Base-by-base conservation (phyloP, 2,888 invertebrate species). In the Acleris emargana region DNA sequence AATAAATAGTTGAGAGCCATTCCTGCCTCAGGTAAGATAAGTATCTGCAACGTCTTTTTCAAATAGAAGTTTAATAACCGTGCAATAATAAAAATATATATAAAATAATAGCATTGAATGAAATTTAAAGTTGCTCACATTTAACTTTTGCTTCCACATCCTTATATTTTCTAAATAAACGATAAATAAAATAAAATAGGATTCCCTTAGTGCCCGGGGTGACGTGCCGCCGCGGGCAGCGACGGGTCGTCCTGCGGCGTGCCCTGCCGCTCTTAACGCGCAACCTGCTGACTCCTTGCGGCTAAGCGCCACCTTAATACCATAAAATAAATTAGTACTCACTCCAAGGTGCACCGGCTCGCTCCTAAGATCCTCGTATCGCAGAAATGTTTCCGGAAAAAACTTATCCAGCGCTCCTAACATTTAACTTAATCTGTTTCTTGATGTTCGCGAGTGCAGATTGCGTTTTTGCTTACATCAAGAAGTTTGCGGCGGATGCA, bases 291-390 rank as follows among this genome's bases (percentile, higher is more conserved):
- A 87, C 85, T 85, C 78, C 78, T 76, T 71, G 72, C 75, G 79
- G 78, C 78, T 83, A 82, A 82, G 79, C 81, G 75, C 79, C 80
- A 73, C 74, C 85, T 85, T 83, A 90, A 90, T 90, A 89, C 82
- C 89, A 89, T 91, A 88, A 87, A 86, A 80, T 84, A 84, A 88
- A 89, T 87, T 84, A 72, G 68, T 68, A 68, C 69, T 70, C 71
- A 57, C 64, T 67, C 59, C 63, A 84, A 86, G 85, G 87, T 86
- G 84, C 85, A 80, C 75, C 76, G 71, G 71, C 74, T 71, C 68
- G 76, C 73, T 71, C 62, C 75, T 75, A 73, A 73, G 73, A 74
- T 70, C 68, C 68, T 58, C 69, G 66, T 60, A 64, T 52, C 62
- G 67, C 64, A 69, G 71, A 74, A 73, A 74, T 68, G 70, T 71